Percentiles rank a stretch among this genome's conserved stretches.
phyloP scores from a whole-genome alignment of 2,113 vertebrate species.

The Crotalus horridus region DNA sequence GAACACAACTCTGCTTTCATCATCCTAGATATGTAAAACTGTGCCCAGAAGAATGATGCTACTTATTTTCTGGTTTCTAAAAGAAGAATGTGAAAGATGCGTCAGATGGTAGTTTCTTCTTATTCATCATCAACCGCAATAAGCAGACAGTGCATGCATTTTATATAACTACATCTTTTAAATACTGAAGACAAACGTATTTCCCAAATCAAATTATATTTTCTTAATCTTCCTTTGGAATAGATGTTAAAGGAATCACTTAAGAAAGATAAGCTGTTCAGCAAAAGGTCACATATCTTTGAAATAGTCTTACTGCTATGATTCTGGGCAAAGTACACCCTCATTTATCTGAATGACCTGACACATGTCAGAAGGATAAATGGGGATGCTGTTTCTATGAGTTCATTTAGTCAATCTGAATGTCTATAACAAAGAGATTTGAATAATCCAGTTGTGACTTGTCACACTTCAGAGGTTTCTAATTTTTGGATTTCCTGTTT shows the following conservation, averaged over 20 bases:
- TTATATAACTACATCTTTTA: conserved; percentile 27
- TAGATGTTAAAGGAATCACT: conserved; percentile 3
- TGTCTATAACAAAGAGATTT: neutral
- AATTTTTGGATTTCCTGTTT: neutral
- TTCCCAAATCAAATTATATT: conserved; percentile 3
- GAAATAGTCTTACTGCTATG: neutral
- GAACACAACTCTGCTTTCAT: conserved; percentile 42
- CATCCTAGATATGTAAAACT: conserved; percentile 28
- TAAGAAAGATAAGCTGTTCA: conserved; percentile 12
- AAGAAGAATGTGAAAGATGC: conserved; percentile 24
- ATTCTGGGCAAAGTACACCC: neutral
- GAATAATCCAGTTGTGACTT: neutral
- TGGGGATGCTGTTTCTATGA: neutral
- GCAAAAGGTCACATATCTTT: conserved; percentile 9
- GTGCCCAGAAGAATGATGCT: neutral
- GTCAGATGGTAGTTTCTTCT: conserved; percentile 10
- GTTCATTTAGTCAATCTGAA: neutral
- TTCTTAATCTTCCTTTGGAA: neutral
- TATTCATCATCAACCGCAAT: conserved; percentile 35
- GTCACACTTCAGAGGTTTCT: neutral
- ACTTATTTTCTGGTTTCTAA: neutral
- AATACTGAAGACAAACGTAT: neutral
- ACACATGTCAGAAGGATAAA: conserved; percentile 13
- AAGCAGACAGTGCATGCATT: neutral
- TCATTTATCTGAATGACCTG: conserved; percentile 16